These are phyloP conservation scores for Echinops telfairi DNA, from an alignment of 2,113 vertebrate species.

Conservation along the genomic window DNA sequence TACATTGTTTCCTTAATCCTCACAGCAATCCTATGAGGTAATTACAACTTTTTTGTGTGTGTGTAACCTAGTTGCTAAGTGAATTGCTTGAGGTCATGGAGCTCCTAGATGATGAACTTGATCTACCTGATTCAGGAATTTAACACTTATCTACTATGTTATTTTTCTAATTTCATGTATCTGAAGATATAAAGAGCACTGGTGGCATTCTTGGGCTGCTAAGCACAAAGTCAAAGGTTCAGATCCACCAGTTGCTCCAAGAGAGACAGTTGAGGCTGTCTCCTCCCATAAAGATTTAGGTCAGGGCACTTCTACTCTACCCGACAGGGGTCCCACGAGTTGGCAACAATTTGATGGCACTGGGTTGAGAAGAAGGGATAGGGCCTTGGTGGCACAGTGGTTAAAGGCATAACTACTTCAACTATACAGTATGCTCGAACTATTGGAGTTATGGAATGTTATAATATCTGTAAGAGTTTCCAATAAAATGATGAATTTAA, in stretches of 20 bases:
- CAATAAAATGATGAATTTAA: no score
- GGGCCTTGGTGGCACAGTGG: no score
- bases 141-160: neutral
- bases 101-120: conserved; percentile 39
- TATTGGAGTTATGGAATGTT: no score
- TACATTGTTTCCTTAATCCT: conserved; percentile 46
- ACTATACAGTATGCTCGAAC: no score
- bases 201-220: neutral
- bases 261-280: neutral
- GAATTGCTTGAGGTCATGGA: conserved; percentile 31
- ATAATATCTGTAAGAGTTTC: no score
- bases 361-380: no score
- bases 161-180: conserved; percentile 47
- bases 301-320: neutral
- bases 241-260: neutral
- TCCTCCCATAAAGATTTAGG: neutral
- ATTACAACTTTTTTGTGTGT: neutral
- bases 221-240: neutral
- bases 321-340: neutral
- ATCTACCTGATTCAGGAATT: conserved; percentile 37
- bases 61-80: conserved; percentile 56
- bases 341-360: no score
- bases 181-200: neutral
- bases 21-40: conserved; percentile 53
- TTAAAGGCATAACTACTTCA: no score